These are phyloP conservation scores for Leucophenga varia DNA, from an alignment of 1,140 invertebrate genomes.

Conservation along the genomic window DNA sequence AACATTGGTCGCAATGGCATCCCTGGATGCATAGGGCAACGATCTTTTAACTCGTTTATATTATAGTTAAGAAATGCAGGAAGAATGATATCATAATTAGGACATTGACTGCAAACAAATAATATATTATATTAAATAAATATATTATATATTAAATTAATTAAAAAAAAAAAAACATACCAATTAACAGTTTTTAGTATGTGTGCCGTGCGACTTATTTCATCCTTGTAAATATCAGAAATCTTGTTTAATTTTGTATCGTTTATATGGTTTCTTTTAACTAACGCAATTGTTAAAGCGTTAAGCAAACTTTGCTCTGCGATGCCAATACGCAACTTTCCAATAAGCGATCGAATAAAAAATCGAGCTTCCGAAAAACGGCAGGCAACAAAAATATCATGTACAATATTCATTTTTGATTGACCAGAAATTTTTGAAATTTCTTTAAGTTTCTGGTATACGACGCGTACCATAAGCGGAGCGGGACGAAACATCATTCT, in stretches of 20 bases:
- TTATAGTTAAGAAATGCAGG: constrained; percentile 79
- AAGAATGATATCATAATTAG: constrained; percentile 90
- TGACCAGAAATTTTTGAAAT: constrained; percentile 85
- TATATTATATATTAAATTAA: constrained; percentile 10
- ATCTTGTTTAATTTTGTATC: constrained; percentile 66
- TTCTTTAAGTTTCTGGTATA: constrained; percentile 87
- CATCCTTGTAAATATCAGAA: constrained; percentile 67
- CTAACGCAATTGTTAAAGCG: constrained; percentile 83
- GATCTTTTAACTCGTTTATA: constrained; percentile 72
- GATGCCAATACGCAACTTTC: constrained; percentile 94
- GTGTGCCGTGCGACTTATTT: constrained; percentile 75
- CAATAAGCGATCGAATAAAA: constrained; percentile 83
- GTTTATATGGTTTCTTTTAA: constrained; percentile 65
- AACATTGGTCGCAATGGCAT: constrained; percentile 98
- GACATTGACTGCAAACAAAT: constrained; percentile 78
- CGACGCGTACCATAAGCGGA: constrained; percentile 66
- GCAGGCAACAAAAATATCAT: constrained; percentile 94
- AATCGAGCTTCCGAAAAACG: constrained; percentile 87
- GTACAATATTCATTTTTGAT: constrained; percentile 77
- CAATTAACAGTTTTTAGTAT: constrained; percentile 92
- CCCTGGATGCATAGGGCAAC: constrained; percentile 89
- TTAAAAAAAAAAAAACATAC: constrained; percentile 58
- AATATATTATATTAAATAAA: constrained; percentile 6
- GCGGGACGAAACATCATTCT: constrained; percentile 82
- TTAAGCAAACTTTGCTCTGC: constrained; percentile 95